Evolutionary conservation across 2,113 vertebrate species (phyloP).

Genomic region (Brienomyrus brachyistius): DNA sequence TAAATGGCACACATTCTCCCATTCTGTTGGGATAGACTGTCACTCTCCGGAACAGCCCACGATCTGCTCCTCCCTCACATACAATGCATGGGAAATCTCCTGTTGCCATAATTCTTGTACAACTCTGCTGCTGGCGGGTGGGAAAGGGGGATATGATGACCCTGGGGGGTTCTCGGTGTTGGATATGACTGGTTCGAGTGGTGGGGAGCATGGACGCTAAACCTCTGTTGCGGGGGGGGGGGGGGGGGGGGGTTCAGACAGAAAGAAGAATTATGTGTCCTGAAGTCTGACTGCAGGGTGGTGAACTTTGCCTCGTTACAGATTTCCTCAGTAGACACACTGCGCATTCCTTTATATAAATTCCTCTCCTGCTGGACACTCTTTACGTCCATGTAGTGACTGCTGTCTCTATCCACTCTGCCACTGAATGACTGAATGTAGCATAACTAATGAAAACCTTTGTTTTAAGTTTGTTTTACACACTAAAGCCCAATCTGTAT

Average conservation of each 20-base stretch:
- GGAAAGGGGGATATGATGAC: not conserved
- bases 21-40: not conserved
- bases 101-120: no score
- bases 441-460: not conserved
- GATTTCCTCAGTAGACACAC: not conserved
- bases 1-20: not conserved
- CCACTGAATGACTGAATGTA: not conserved
- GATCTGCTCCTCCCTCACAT: not conserved
- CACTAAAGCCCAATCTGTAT: not conserved
- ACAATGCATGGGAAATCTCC: not conserved
- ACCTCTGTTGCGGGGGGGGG: not conserved
- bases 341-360: not conserved
- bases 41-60: not conserved
- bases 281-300: not conserved
- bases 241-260: no score
- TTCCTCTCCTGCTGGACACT: not conserved
- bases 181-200: not conserved
- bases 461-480: not conserved
- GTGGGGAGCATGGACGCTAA: not conserved
- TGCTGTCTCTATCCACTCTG: not conserved
- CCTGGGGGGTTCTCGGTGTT: not conserved
- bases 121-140: not conserved
- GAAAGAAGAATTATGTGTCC: not conserved
- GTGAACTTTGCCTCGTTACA: not conserved
- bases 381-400: not conserved